A percentile compares a stretch with the other conserved stretches of the same genome.
phyloP scores from a whole-genome alignment of 2,888 invertebrate species.

The Lasius platythorax region DNA sequence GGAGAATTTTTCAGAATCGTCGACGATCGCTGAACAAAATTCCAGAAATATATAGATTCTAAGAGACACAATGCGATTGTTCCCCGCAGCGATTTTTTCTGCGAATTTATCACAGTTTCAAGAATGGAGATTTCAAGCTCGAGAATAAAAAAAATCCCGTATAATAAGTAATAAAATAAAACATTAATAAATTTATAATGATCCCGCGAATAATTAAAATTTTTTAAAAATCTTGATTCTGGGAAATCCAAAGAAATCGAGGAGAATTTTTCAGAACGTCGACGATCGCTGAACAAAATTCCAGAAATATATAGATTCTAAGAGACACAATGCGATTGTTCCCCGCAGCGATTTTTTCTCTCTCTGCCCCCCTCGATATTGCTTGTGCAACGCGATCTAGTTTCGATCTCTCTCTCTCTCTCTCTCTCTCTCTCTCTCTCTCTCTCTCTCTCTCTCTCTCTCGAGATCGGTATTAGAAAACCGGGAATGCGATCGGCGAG shows the following conservation, averaged over 20 bases:
- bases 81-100: conserved; percentile 47
- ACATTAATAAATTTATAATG: too few relatives aligned
- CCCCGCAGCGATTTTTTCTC: conserved; percentile 39
- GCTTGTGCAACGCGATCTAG: conserved; percentile 62
- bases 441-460: neutral
- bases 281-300: conserved; percentile 9
- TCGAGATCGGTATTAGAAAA: conserved; percentile 37
- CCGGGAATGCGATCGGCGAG: conserved; percentile 49
- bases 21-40: conserved; percentile 7
- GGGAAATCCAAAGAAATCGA: neutral
- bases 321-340: conserved; percentile 55
- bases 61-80: conserved; percentile 54
- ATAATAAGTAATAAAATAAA: too few relatives aligned
- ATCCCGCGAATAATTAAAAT: too few relatives aligned
- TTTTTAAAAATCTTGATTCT: too few relatives aligned
- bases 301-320: conserved; percentile 37
- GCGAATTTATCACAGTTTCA: neutral
- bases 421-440: too few relatives aligned
- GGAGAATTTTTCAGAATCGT: neutral
- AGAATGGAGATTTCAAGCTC: neutral
- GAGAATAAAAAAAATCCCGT: neutral
- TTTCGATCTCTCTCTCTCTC: conserved; percentile 30
- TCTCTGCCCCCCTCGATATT: conserved; percentile 4
- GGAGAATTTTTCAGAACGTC: neutral
- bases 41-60: conserved; percentile 37